Base-by-base conservation (phyloP, 1,140 invertebrate genomes). In the Pseudomyrmex cubaensis region DNA sequence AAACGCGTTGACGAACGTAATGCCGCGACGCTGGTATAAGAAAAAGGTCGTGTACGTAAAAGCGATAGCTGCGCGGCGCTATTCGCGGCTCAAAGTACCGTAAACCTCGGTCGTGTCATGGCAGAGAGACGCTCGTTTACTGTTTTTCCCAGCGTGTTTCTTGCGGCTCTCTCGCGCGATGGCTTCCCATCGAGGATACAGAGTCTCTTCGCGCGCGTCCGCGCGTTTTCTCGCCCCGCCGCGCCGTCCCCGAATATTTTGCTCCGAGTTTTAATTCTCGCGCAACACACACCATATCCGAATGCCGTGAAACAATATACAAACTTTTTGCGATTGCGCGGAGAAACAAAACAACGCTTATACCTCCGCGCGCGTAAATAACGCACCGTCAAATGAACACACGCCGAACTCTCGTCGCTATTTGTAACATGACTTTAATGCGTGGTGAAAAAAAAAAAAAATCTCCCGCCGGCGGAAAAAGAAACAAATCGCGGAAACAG, bases 31-130 rank as follows among this genome's bases (percentile, higher is more conserved):
- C 12, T 52, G 2, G 66, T 35, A 52, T 13, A 52, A 13, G 10
- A 9, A 20, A n/a, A 22, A 52, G 12, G 1, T 20, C 62, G 7
- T 25, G 64, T 46, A 22, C 63, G 56, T 13, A 62, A 62, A 63
- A 61, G 46, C 57, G 69, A 74, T 82, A 44, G 13, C 46, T 9
- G 22, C 25, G 66, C 35, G n/a, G 46, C 20, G 61, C 61, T 66
- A 54, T 76, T 76, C 61, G 61, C 63, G 63, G 50, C 17, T 25
- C 76, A 22, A 56, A 69, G 82, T 59, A 77, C 75, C 82, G 75
- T 84, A 84, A 84, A 84, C 48, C 46, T 66, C 17, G 50, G 56
- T 74, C 61, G 73, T 84, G 56, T 74, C 70, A 63, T 84, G 54
- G n/a, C 44, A n/a, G 22, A 50, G 62, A 44, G 46, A 69, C 59